phyloP scores from a whole-genome alignment of 2,113 vertebrate species.

The Corythaeola cristata region DNA sequence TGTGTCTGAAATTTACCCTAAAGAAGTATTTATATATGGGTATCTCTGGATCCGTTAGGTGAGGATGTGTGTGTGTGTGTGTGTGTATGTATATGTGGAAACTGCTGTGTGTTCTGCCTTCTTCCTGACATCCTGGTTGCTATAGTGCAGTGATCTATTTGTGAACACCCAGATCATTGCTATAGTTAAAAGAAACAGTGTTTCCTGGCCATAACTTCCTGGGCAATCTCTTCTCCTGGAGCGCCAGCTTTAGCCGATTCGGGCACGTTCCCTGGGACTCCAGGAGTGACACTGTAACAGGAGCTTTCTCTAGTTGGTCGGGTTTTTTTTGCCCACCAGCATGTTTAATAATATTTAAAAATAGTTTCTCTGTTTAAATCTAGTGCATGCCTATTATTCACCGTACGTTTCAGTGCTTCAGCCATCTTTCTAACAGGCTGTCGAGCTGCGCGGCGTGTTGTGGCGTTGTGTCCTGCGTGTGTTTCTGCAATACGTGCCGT shows the following conservation, averaged over 20 bases:
- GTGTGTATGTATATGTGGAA: constrained; percentile 34
- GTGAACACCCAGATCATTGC: constrained; percentile 75
- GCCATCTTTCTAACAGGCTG: constrained; percentile 59
- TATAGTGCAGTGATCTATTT: constrained; percentile 76
- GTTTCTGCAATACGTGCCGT: not conserved
- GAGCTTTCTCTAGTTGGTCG: not conserved
- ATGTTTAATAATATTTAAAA: constrained; percentile 41
- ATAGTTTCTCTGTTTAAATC: constrained; percentile 57
- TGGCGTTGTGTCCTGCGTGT: not conserved
- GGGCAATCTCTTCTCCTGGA: constrained; percentile 67
- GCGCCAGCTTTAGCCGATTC: not conserved
- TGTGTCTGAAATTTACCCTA: not conserved
- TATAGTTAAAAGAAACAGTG: constrained; percentile 71
- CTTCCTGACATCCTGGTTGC: constrained; percentile 75
- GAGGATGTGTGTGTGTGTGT: not conserved
- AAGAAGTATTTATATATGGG: not conserved
- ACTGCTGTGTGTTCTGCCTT: constrained; percentile 59
- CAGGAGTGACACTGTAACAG: not conserved
- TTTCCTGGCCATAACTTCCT: constrained; percentile 78
- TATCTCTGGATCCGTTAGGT: not conserved
- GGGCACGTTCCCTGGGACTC: not conserved
- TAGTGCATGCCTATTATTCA: constrained; percentile 57
- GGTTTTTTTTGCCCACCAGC: not conserved
- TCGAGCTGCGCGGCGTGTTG: not conserved
- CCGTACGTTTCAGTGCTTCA: constrained; percentile 44